Conservation (phyloP, 2,888 invertebrate species). For the Cotesia congregata region DNA sequence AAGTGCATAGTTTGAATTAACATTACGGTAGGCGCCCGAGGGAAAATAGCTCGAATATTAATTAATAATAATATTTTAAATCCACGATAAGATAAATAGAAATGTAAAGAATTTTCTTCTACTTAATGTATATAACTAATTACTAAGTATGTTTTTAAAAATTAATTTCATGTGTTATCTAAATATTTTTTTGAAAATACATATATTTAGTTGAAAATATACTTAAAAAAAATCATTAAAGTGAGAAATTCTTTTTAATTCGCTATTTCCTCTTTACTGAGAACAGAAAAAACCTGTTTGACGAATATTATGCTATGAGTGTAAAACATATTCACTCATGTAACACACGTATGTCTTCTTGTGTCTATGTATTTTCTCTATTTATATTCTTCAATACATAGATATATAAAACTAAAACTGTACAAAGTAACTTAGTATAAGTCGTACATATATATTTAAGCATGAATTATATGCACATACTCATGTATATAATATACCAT, state of each 20-base stretch:
- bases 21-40: neutral
- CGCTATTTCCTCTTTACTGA: slow-evolving; percentile 33
- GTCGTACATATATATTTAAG: neutral
- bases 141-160: neutral
- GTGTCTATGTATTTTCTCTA: neutral
- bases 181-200: neutral
- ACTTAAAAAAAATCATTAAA: neutral
- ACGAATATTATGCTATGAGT: slow-evolving; percentile 5
- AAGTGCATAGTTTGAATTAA: neutral
- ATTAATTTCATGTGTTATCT: neutral
- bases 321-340: neutral
- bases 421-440: neutral
- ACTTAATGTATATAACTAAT: neutral
- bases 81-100: neutral
- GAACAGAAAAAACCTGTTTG: slow-evolving; percentile 40
- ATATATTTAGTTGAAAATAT: neutral
- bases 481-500: neutral
- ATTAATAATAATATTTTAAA: neutral
- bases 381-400: slow-evolving; percentile 2
- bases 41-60: neutral
- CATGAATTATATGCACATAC: neutral
- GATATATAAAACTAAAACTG: neutral
- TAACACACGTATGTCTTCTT: neutral
- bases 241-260: neutral
- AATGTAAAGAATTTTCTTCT: neutral